Evolutionary conservation across 2,113 vertebrate species (phyloP).

Genomic region (Gyps fulvus): DNA sequence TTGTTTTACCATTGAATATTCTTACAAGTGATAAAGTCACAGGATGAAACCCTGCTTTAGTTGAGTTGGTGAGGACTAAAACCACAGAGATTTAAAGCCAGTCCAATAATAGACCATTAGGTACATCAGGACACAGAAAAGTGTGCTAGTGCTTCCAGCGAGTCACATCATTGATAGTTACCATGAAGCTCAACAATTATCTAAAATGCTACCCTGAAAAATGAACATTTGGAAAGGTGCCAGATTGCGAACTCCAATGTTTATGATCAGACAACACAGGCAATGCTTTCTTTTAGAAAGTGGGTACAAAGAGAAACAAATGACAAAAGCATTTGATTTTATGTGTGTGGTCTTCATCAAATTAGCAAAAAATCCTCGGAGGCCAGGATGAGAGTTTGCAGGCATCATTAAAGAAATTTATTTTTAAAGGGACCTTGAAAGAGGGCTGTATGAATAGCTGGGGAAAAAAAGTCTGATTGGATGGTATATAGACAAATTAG

Average conservation of each 20-base stretch:
- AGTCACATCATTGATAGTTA: neutral
- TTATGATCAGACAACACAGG: neutral
- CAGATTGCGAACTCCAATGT: neutral
- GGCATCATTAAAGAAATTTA: slow-evolving; percentile 33
- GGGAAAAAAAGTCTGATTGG: neutral
- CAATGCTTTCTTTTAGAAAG: slow-evolving; percentile 21
- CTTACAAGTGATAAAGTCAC: neutral
- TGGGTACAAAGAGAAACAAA: slow-evolving; percentile 42
- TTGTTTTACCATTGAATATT: neutral
- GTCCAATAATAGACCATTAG: neutral
- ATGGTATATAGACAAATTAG: neutral
- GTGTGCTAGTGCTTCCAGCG: neutral
- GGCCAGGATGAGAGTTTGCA: neutral
- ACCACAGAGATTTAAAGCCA: neutral
- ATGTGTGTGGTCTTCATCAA: slow-evolving; percentile 56
- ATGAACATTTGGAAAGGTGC: neutral
- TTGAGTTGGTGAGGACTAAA: neutral
- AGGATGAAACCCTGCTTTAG: neutral
- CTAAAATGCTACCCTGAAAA: slow-evolving; percentile 4
- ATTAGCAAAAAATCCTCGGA: neutral
- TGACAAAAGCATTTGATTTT: slow-evolving; percentile 56
- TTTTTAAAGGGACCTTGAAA: slow-evolving; percentile 12
- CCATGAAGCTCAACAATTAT: neutral
- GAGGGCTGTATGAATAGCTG: neutral
- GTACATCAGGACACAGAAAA: neutral